These are phyloP conservation scores for Stratiomys singularior DNA, from an alignment of 2,888 invertebrate species.

Conservation along the genomic window DNA sequence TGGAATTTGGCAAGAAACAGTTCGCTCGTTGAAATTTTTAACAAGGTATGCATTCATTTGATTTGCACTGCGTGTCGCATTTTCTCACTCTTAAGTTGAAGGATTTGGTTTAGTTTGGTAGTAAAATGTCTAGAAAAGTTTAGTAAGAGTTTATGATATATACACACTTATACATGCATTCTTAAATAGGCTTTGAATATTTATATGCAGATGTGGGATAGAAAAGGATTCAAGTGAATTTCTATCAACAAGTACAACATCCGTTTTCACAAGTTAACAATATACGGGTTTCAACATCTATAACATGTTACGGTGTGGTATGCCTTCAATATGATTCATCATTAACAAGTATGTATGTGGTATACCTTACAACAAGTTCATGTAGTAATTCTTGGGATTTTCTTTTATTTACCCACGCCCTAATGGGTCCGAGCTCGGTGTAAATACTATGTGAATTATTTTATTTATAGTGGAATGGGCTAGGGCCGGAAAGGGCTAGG, in stretches of 20 bases:
- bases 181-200: background rate
- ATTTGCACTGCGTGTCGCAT: background rate
- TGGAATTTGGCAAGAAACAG: background rate
- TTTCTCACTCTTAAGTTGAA: slow-evolving; percentile 6
- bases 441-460: too few relatives aligned
- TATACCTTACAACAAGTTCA: background rate
- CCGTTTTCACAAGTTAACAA: slow-evolving; percentile 18
- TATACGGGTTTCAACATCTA: slow-evolving; percentile 10
- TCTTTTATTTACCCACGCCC: too few relatives aligned
- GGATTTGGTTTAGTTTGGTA: background rate
- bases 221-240: background rate
- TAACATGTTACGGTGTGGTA: background rate
- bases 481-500: too few relatives aligned
- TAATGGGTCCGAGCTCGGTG: too few relatives aligned
- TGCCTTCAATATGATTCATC: background rate
- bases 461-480: too few relatives aligned
- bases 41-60: background rate
- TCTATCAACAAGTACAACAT: slow-evolving; percentile 12
- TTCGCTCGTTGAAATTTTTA: background rate
- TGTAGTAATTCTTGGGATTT: too few relatives aligned
- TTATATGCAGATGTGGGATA: background rate
- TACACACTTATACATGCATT: background rate
- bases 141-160: background rate
- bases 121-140: background rate
- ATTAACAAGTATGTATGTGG: slow-evolving; percentile 9